Percentiles rank a stretch among this genome's conserved stretches.
phyloP scores from a whole-genome alignment of 2,888 invertebrate species.

The Neria commutata region DNA sequence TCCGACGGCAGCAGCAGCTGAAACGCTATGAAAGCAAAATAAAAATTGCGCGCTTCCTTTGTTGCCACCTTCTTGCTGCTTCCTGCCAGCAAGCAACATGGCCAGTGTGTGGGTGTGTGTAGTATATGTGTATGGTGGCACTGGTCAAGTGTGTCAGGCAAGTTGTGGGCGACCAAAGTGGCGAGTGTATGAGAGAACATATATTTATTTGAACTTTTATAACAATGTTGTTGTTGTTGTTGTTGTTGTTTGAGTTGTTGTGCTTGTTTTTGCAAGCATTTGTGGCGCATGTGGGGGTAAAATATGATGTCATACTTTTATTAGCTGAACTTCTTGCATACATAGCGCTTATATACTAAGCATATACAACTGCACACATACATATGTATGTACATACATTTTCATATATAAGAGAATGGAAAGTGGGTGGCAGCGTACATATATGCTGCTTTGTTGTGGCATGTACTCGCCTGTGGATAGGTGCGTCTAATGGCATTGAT shows the following conservation, averaged over 20 bases:
- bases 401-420: conserved; percentile 15
- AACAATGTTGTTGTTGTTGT: conserved; percentile 40
- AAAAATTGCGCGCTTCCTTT: conserved; percentile 31
- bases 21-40: too few species aligned
- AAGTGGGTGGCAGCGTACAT: too few species aligned
- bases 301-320: conserved; percentile 53
- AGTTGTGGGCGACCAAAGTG: neutral
- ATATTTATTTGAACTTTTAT: conserved; percentile 53
- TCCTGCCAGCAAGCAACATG: too few species aligned
- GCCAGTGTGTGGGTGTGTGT: too few species aligned
- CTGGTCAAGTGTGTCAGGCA: conserved; percentile 36
- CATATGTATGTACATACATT: conserved; percentile 5
- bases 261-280: conserved; percentile 8
- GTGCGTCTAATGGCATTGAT: conserved; percentile 23
- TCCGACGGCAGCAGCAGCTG: conserved; percentile 17
- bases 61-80: conserved; percentile 14
- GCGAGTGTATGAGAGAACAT: too few species aligned
- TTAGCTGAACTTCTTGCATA: conserved; percentile 24
- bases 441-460: conserved; percentile 20
- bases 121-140: conserved; percentile 22
- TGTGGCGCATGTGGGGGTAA: conserved; percentile 22
- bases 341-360: neutral
- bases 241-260: conserved; percentile 26
- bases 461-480: neutral
- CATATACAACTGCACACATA: neutral